Evolutionary conservation across 2,888 invertebrate species (phyloP), one percentile per base, ranked within the genome.

Genomic region (Siphlonurus alternatus): DNA sequence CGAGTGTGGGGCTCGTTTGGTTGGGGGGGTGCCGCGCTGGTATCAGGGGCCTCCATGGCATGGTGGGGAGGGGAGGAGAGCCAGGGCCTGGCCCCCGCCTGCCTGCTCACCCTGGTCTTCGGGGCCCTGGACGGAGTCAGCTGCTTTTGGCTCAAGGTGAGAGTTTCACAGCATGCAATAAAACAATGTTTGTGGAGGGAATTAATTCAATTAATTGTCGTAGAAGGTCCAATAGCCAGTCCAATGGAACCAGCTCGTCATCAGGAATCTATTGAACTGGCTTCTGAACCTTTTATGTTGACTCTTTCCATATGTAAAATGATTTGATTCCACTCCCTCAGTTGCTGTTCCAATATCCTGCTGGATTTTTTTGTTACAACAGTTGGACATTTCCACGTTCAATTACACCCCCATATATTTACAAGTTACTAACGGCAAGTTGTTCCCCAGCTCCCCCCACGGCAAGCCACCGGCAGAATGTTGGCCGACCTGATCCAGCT

Each of bases 1-100:
- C 78, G 91, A 20, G 87, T 89, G 0, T 90, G 88, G 88, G 91
- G 90, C 2, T 88, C 90, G 0, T 83, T 86, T 2, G 90, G 90
- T 0, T 91, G 89, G 70, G 90, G 90, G 0, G 68, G 83, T 2
- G 83, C 88, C 0, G 89, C 90, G 0, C 73, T 89, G 0, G 71
- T 87, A 0, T 81, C 87, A 0, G 90, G 90, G 0, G 83, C 83
- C 73, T 76, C 83, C 0, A 81, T 89, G 0, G 85, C 90, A 72
- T 71, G 75, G n/a, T 81, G 82, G 71, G 85, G 90, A 72, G 71
- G 75, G n/a, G 81, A 82, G 71, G 38, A 38, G 15, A 15, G 5
- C 5, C 38, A 38, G 15, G 63, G 59, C 19, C 59, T 63, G 18
- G 63, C 38, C 20, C 65, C 63, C 18, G 88, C 89, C 0, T 82